Evolutionary conservation across 2,797 vertebrate genomes (phyloP).

Genomic region (Hydrolagus colliei): DNA sequence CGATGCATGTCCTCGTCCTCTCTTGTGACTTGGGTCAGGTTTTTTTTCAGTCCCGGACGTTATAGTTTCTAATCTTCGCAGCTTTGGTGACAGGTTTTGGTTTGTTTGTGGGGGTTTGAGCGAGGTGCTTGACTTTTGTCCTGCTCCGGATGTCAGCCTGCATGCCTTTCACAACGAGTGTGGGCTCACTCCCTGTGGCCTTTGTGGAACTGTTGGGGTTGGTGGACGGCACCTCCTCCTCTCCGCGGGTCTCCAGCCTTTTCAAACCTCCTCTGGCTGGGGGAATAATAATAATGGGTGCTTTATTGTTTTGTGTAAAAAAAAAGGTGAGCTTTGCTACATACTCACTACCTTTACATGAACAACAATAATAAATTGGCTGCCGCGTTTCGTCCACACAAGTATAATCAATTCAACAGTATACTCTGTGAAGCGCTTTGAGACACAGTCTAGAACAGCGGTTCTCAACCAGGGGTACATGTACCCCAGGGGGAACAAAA

Average conservation of each 20-base stretch:
- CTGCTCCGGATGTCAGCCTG: conserved; percentile 50
- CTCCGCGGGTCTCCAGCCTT: conserved; percentile 27
- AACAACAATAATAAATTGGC: no score
- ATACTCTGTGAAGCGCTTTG: no score
- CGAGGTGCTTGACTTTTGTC: conserved; percentile 44
- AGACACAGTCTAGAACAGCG: no score
- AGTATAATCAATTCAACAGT: no score
- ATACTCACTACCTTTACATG: no score
- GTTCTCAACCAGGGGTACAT: no score
- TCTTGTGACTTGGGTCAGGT: neutral
- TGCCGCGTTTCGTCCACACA: no score
- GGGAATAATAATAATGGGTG: neutral
- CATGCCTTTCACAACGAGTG: conserved; percentile 46
- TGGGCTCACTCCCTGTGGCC: conserved; percentile 4
- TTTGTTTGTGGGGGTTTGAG: conserved; percentile 25
- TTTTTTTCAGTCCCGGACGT: conserved; percentile 64
- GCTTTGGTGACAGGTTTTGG: conserved; percentile 19
- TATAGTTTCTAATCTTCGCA: conserved; percentile 76
- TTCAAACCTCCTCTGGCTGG: neutral
- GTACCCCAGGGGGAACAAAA: no score
- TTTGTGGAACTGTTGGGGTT: neutral
- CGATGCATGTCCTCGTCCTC: neutral
- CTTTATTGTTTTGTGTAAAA: no score
- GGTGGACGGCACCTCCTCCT: conserved; percentile 30
- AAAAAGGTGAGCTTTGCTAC: neutral